Conservation (phyloP, 2,888 invertebrate species). For the Agonum fuliginosum region DNA sequence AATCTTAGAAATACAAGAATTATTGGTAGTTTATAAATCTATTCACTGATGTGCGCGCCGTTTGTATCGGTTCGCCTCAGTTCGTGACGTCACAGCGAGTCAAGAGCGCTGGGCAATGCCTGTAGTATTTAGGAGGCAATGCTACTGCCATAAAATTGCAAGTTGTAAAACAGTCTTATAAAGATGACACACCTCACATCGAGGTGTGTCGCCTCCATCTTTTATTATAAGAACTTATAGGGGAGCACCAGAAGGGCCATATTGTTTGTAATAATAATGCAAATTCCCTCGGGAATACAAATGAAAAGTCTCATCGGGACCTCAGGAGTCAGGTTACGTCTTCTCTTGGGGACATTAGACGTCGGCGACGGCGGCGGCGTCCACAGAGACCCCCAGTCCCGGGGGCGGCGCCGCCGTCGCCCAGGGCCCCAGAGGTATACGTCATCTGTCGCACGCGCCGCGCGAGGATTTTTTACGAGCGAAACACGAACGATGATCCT, state of each 20-base stretch:
- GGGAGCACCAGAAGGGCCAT: neutral
- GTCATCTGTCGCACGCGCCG: slow-evolving; percentile 30
- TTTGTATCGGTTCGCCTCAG: too few relatives aligned
- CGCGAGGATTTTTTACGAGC: slow-evolving; percentile 8
- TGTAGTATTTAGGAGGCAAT: too few relatives aligned
- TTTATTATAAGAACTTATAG: neutral
- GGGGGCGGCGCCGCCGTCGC: slow-evolving; percentile 6
- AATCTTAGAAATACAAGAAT: too few relatives aligned
- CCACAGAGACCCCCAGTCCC: slow-evolving; percentile 50
- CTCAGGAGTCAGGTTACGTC: slow-evolving; percentile 50
- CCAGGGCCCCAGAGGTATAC: slow-evolving; percentile 27
- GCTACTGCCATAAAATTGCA: too few relatives aligned
- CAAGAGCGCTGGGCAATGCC: too few relatives aligned
- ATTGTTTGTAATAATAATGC: slow-evolving; percentile 57
- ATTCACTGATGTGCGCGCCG: too few relatives aligned
- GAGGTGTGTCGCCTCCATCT: neutral
- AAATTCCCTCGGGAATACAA: slow-evolving; percentile 59
- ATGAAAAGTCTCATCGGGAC: slow-evolving; percentile 59
- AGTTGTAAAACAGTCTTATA: too few relatives aligned
- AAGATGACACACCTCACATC: too few relatives aligned
- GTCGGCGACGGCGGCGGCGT: neutral
- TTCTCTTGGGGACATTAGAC: slow-evolving; percentile 59
- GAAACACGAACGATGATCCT: neutral
- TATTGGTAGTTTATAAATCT: too few relatives aligned
- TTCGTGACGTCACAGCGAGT: too few relatives aligned